Evolutionary conservation across 2,113 vertebrate genomes (phyloP), one percentile per base, ranked within the genome.

Genomic region (Catharus minimus): DNA sequence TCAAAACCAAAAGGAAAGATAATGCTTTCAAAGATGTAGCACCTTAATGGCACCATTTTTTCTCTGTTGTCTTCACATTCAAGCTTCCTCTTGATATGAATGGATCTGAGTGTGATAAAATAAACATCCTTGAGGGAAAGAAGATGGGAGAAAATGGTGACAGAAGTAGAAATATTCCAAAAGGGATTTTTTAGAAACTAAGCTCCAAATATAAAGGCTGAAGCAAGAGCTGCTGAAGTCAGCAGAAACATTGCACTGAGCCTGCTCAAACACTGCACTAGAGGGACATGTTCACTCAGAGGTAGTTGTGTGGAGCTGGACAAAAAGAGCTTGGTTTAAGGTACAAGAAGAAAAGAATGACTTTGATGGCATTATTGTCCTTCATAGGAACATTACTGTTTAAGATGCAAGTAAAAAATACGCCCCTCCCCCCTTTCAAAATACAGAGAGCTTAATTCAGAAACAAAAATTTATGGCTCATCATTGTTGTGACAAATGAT

Each of bases 361-460:
- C 30, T 67, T 67, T 43, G 27, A 62, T 10, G 11, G 11, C 4
- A 32, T 44, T 53, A 73, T 39, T 65, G 26, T 38, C 14, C 30
- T 62, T 53, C 23, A 49, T 6, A 44, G 6, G 4, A 68, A 7
- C 9, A 44, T 33, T 67, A 43, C 13, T 32, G 1, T 41, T 50
- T 66, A 66, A 47, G 22, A 46, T 20, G 11, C 8, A 61, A 33
- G 28, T 6, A 39, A 73, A 77, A 77, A 28, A 44, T 14, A 55
- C 10, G 38, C 38, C 38, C 6, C 0, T 15, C 9, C 9, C 6
- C 2, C 8, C 4, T 2, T 52, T 15, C 18, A 58, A 82, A 30
- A 30, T 20, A 46, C 5, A 44, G 20, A 36, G 3, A 24, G 3
- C 1, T 85, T 52, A 43, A 43, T 64, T 73, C 27, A 72, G 46